Evolutionary conservation across 2,113 vertebrate species (phyloP).

Genomic region (Chinchilla lanigera): DNA sequence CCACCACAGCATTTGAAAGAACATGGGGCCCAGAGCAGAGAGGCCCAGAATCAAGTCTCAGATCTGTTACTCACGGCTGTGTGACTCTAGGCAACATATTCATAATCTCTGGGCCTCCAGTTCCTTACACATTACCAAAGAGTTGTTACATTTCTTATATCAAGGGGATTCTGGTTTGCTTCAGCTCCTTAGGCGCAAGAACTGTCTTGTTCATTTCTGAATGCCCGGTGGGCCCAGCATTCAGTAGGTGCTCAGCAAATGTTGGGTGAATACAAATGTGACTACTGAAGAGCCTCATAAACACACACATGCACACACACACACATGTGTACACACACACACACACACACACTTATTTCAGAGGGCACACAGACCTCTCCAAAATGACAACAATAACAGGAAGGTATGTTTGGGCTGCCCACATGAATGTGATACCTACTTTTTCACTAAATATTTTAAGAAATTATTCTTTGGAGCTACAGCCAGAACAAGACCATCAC

Average conservation of each 20-base stretch:
- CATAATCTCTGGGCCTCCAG: background rate
- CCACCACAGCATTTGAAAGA: background rate
- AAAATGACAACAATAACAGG: slow-evolving; percentile 7
- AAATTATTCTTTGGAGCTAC: slow-evolving; percentile 11
- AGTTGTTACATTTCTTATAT: background rate
- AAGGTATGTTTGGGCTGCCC: background rate
- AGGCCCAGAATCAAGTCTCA: background rate
- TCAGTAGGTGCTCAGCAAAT: background rate
- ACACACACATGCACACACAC: background rate
- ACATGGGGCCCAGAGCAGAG: background rate
- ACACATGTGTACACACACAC: background rate
- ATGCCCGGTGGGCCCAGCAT: background rate
- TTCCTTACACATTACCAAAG: slow-evolving; percentile 1
- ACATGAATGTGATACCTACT: background rate
- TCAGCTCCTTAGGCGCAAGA: background rate
- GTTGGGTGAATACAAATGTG: background rate
- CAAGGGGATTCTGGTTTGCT: background rate
- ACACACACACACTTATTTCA: background rate
- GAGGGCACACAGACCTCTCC: background rate
- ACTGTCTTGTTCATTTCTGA: background rate
- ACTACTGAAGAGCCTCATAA: background rate
- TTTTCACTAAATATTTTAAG: slow-evolving; percentile 50
- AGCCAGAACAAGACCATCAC: background rate
- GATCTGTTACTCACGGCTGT: background rate
- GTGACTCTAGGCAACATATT: slow-evolving; percentile 8